Base-by-base conservation (phyloP, 2,888 invertebrate genomes). In the Tenthredo amoena region DNA sequence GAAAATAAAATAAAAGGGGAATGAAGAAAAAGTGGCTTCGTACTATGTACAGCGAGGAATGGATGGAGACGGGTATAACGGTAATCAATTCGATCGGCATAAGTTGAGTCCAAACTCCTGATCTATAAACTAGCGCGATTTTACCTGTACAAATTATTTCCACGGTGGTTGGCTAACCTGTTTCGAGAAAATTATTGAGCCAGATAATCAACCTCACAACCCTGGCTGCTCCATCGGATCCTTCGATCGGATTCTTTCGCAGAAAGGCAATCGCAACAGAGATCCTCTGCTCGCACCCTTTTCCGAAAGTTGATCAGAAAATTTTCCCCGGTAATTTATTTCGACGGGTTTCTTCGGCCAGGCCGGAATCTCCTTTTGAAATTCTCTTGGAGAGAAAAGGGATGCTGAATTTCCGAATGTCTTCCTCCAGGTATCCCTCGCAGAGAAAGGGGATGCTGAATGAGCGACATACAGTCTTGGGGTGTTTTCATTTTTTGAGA, bases 31-130 rank as follows among this genome's bases (percentile, higher is more conserved):
- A 74, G 7, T 21, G 72, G 40, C 43, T 12, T 43, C 43, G n/a
- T 71, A 37, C 34, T 34, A 40, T 40, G 9, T 21, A 74, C 10
- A 71, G 18, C n/a, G 71, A 71, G 37, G 34, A 31, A 71, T 34
- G 34, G 31, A n/a, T 3, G 2, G 62, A 2, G 62, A 62, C 9
- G 62, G 12, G 10, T 26, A 26, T 10, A 62, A 37, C n/a, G n/a
- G 71, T 74, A 74, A 74, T 74, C 26, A 43, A 74, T 74, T 74
- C 72, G 18, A 74, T 72, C 72, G 72, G 72, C 10, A 72, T 74
- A 74, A 74, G 72, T 72, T 68, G 15, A 26, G 68, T 68, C 68
- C 18, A 68, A 68, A 68, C 31, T 34, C 15, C 21, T 21, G 72
- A 72, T 72, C n/a, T 72, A 72, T 43, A 37, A 43, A 72, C 72